Evolutionary conservation across 2,113 vertebrate species (phyloP).

Genomic region (Cygnus buccinator): DNA sequence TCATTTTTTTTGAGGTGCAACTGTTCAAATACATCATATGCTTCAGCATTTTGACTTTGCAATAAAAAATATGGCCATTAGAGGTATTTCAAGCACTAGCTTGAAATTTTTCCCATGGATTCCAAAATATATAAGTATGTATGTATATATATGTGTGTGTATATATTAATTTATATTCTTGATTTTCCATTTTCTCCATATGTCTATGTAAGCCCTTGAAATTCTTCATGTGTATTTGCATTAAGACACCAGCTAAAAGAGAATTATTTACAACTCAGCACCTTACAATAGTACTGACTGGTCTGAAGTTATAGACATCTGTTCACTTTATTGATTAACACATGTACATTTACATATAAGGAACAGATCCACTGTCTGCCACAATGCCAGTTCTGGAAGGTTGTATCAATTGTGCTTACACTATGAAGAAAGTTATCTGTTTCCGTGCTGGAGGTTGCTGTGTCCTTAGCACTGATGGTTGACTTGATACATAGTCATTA

Average conservation of each 20-base stretch:
- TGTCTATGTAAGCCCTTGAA: neutral
- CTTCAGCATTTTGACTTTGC: neutral
- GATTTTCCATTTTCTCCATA: neutral
- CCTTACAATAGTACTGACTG: neutral
- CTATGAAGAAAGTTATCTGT: neutral
- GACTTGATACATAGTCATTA: neutral
- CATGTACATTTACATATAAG: neutral
- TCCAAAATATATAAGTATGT: neutral
- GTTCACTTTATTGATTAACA: neutral
- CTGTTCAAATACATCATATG: neutral
- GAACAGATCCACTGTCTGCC: neutral
- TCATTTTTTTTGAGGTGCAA: neutral
- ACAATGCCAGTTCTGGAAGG: neutral
- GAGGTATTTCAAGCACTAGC: neutral
- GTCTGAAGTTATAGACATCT: neutral
- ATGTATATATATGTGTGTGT: neutral
- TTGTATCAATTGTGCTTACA: neutral
- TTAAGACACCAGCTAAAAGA: neutral
- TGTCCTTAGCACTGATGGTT: neutral
- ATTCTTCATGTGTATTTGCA: neutral
- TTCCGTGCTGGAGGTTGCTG: neutral
- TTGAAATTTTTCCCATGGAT: neutral
- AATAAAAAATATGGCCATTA: neutral
- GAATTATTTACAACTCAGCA: neutral
- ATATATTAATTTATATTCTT: neutral